Evolutionary conservation across 2,113 vertebrate genomes (phyloP).

Genomic region (Cardinalis cardinalis): DNA sequence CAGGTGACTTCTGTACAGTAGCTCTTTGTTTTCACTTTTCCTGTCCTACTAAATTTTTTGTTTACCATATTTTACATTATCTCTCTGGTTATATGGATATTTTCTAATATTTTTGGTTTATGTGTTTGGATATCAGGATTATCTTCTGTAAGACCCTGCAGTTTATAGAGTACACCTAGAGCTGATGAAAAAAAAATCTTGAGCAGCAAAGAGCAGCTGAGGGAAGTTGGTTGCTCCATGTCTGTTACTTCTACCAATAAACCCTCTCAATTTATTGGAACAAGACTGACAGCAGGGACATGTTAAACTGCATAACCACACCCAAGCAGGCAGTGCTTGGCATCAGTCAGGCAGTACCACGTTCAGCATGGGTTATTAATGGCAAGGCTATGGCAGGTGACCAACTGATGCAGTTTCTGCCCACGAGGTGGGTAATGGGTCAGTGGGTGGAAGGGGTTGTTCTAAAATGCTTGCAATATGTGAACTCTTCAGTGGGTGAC

Average conservation of each 20-base stretch:
- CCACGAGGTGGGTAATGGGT: rapidly evolving
- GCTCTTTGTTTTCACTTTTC: background rate
- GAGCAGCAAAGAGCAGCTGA: rapidly evolving
- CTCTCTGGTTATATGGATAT: background rate
- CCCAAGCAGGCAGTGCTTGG: background rate
- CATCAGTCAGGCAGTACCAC: rapidly evolving
- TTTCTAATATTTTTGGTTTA: background rate
- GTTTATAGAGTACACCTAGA: background rate
- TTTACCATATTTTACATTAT: background rate
- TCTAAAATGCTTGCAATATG: background rate
- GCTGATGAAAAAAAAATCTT: background rate
- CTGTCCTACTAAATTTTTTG: background rate
- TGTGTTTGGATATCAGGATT: background rate
- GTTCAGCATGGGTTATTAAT: rapidly evolving
- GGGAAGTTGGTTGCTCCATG: background rate
- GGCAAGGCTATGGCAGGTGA: rapidly evolving
- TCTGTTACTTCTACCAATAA: background rate
- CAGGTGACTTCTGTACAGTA: background rate
- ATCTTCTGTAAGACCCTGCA: background rate
- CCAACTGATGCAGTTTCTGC: rapidly evolving
- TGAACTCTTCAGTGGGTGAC: background rate
- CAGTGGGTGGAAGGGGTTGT: background rate
- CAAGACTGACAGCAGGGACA: rapidly evolving
- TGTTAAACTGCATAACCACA: rapidly evolving
- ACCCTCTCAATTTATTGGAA: background rate